phyloP scores from a whole-genome alignment of 2,888 invertebrate species.

The Uropetala carovei region DNA sequence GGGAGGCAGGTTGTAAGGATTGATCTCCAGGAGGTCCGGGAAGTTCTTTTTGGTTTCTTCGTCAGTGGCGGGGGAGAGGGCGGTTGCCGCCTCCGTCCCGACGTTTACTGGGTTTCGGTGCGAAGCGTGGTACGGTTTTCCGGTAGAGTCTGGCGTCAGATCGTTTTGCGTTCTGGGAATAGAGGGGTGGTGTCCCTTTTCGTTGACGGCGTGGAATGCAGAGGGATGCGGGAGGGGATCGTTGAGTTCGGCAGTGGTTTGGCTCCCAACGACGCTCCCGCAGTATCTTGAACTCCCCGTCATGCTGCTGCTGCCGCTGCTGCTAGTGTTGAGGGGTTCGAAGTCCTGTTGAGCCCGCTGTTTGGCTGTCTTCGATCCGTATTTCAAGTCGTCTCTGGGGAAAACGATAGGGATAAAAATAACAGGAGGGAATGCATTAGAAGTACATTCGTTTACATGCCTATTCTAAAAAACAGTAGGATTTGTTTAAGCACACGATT shows the following conservation, averaged over 20 bases:
- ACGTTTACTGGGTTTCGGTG: slow-evolving; percentile 11
- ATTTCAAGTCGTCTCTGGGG: slow-evolving; percentile 49
- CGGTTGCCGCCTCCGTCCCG: slow-evolving; percentile 65
- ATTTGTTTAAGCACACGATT: neutral
- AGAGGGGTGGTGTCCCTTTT: slow-evolving; percentile 27
- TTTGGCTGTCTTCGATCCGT: slow-evolving; percentile 13
- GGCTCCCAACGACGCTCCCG: slow-evolving; percentile 30
- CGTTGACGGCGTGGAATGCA: slow-evolving; percentile 36
- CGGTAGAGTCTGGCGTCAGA: neutral
- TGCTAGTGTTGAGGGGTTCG: slow-evolving; percentile 48
- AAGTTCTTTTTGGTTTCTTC: slow-evolving; percentile 76
- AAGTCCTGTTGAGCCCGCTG: slow-evolving; percentile 31
- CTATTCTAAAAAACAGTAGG: slow-evolving; percentile 3
- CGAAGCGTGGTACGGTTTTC: slow-evolving; percentile 19
- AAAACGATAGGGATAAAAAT: neutral
- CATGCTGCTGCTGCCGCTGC: slow-evolving; percentile 46
- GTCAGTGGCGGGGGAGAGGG: slow-evolving; percentile 65
- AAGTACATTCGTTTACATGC: too few species aligned
- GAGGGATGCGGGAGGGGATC: slow-evolving; percentile 51
- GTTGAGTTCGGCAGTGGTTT: slow-evolving; percentile 34
- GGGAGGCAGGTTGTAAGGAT: slow-evolving; percentile 66
- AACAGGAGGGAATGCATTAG: neutral
- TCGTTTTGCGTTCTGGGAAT: neutral
- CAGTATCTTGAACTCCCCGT: slow-evolving; percentile 42
- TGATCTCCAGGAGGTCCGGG: slow-evolving; percentile 78